These are phyloP conservation scores for Sapayoa aenigma DNA, from an alignment of 2,113 vertebrate species.

Conservation along the genomic window DNA sequence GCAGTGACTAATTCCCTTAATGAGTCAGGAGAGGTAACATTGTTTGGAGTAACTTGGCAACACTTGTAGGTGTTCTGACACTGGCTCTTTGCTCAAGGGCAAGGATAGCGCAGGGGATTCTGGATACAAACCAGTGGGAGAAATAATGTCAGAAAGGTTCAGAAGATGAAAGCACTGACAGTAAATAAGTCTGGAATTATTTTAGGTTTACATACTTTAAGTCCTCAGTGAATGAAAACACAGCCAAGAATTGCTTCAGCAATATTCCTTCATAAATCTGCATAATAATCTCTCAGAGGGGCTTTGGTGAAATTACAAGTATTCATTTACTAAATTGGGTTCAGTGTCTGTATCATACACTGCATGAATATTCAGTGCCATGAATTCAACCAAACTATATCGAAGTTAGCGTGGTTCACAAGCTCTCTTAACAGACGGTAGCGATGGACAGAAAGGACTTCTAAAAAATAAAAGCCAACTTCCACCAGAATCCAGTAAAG, in stretches of 20 bases:
- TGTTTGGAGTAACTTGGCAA: slow-evolving; percentile 76
- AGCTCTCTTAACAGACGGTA: slow-evolving; percentile 25
- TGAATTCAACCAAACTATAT: slow-evolving; percentile 66
- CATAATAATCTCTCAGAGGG: slow-evolving; percentile 80
- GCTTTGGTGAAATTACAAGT: slow-evolving; percentile 82
- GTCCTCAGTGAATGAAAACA: slow-evolving; percentile 71
- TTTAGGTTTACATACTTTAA: slow-evolving; percentile 73
- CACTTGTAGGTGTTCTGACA: slow-evolving; percentile 66
- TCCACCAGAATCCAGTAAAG: background rate
- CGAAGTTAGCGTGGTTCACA: slow-evolving; percentile 61
- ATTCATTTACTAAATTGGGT: slow-evolving; percentile 85
- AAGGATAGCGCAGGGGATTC: slow-evolving; percentile 68
- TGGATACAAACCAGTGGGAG: slow-evolving; percentile 55
- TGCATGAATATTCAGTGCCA: slow-evolving; percentile 77
- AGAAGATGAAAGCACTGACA: slow-evolving; percentile 62
- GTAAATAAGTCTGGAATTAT: slow-evolving; percentile 70
- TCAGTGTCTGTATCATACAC: slow-evolving; percentile 77
- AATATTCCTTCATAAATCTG: slow-evolving; percentile 81
- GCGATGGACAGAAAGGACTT: background rate
- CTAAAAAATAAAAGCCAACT: background rate
- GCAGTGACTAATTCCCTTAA: background rate
- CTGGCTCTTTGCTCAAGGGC: slow-evolving; percentile 76
- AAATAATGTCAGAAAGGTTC: slow-evolving; percentile 69
- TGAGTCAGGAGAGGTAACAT: background rate
- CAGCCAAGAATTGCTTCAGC: slow-evolving; percentile 78